phyloP scores from a whole-genome alignment of 2,113 vertebrate species.

The Thalassoma bifasciatum region DNA sequence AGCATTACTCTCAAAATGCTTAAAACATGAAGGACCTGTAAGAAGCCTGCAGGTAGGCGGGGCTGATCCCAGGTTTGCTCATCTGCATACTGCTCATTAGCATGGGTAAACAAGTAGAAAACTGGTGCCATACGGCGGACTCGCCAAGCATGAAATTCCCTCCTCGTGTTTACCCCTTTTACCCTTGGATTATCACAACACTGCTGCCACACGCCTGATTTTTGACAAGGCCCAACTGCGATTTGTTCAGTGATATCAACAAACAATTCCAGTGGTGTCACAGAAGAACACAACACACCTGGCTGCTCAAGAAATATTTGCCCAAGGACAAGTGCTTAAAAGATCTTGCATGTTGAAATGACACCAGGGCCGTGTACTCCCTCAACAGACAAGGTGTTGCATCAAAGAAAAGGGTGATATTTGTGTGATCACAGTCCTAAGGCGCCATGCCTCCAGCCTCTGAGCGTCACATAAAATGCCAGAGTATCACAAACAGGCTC shows the following conservation, averaged over 20 bases:
- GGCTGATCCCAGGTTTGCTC: slow-evolving; percentile 59
- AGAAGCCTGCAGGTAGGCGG: slow-evolving; percentile 20
- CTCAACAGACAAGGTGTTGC: slow-evolving; percentile 39
- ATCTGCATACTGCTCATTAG: slow-evolving; percentile 82
- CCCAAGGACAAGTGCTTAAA: slow-evolving; percentile 49
- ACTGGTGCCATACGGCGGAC: slow-evolving; percentile 75
- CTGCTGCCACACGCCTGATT: slow-evolving; percentile 48
- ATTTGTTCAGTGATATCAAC: slow-evolving; percentile 27
- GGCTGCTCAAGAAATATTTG: slow-evolving; percentile 29
- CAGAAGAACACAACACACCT: slow-evolving; percentile 37
- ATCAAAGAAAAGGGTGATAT: slow-evolving; percentile 50
- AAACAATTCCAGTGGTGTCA: slow-evolving; percentile 42
- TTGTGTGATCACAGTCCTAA: slow-evolving; percentile 41
- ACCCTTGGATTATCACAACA: slow-evolving; percentile 73
- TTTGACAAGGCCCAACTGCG: slow-evolving; percentile 51
- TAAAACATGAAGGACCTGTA: slow-evolving; percentile 16
- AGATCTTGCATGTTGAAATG: slow-evolving; percentile 39
- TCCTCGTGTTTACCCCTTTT: slow-evolving; percentile 80
- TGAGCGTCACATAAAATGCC: no score
- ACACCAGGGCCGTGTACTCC: slow-evolving; percentile 10
- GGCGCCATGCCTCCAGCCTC: slow-evolving; percentile 15
- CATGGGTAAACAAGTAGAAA: slow-evolving; percentile 78
- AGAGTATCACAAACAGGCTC: background rate
- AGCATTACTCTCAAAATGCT: slow-evolving; percentile 34
- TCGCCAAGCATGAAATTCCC: slow-evolving; percentile 81